Evolutionary conservation across 2,113 vertebrate genomes (phyloP).

Genomic region (Rynchops niger): DNA sequence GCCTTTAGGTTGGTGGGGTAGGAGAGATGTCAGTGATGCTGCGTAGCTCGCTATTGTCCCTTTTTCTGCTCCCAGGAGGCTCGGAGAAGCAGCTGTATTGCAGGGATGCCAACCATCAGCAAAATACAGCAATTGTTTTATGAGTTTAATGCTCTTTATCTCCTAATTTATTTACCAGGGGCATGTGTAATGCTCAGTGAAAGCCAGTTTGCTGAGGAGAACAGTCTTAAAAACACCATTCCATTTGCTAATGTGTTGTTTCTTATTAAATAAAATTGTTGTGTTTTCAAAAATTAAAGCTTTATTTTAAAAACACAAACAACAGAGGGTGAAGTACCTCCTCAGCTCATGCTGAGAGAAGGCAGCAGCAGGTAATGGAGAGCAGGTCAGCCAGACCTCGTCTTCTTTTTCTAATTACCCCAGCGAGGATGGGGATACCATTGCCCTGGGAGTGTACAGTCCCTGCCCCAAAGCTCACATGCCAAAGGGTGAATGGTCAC

Average conservation of each 20-base stretch:
- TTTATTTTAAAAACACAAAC: neutral
- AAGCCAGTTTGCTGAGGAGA: neutral
- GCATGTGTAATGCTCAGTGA: neutral
- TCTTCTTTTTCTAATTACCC: neutral
- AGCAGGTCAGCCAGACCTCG: neutral
- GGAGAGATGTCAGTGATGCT: neutral
- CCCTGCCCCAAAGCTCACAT: neutral
- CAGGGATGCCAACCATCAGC: conserved; percentile 41
- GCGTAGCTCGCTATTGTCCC: conserved; percentile 31
- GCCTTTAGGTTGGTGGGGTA: neutral
- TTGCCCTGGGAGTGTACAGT: rapidly evolving
- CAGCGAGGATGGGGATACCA: rapidly evolving
- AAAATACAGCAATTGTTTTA: conserved; percentile 61
- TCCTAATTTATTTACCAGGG: conserved; percentile 38
- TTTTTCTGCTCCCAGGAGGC: conserved; percentile 15
- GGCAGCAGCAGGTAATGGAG: neutral
- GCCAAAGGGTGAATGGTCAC: neutral
- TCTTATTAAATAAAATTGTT: neutral
- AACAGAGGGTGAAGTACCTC: neutral
- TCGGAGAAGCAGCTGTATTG: conserved; percentile 36
- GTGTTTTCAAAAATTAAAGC: neutral
- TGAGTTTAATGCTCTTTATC: conserved; percentile 42
- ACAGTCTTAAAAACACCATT: neutral
- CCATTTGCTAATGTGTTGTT: neutral
- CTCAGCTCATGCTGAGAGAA: neutral